Evolutionary conservation across 1,140 invertebrate species (phyloP).

Genomic region (Zophobas atratus): DNA sequence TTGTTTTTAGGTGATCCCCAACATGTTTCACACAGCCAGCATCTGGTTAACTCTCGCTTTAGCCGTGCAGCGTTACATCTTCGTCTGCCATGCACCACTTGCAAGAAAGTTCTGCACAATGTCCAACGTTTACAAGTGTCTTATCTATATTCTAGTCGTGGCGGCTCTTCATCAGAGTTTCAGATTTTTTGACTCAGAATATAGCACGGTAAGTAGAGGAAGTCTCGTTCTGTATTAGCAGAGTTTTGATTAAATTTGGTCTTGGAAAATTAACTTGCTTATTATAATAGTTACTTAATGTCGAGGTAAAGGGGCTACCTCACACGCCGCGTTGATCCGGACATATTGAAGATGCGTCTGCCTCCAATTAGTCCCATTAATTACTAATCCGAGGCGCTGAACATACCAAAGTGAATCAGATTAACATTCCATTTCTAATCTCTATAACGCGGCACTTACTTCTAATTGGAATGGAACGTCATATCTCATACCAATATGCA

Average conservation of each 20-base stretch:
- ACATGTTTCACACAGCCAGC: conserved; percentile 92
- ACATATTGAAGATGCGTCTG: conserved; percentile 22
- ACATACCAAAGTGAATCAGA: conserved; percentile 1
- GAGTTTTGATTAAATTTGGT: conserved; percentile 33
- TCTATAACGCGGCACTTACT: conserved; percentile 1
- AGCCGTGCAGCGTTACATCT: conserved; percentile 92
- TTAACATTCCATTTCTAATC: conserved; percentile 24
- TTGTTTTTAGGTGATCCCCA: conserved; percentile 79
- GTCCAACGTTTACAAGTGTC: conserved; percentile 83
- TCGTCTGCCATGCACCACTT: conserved; percentile 90
- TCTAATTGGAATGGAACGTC: conserved; percentile 17
- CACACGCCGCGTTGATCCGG: conserved; percentile 4
- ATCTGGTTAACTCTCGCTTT: conserved; percentile 92
- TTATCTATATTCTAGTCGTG: conserved; percentile 81
- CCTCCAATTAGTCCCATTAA: conserved; percentile 30
- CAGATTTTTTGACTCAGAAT: conserved; percentile 82
- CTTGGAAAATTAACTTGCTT: conserved; percentile 30
- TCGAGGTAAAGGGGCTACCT: conserved; percentile 2
- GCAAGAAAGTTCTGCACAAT: conserved; percentile 91
- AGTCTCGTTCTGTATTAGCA: conserved; percentile 7
- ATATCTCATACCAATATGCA: background rate
- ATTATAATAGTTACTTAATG: conserved; percentile 27
- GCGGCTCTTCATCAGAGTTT: conserved; percentile 86
- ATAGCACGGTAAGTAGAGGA: conserved; percentile 64
- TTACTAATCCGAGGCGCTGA: conserved; percentile 26